phyloP scores from a whole-genome alignment of 2,888 invertebrate species.

The Cheilosia soror region DNA sequence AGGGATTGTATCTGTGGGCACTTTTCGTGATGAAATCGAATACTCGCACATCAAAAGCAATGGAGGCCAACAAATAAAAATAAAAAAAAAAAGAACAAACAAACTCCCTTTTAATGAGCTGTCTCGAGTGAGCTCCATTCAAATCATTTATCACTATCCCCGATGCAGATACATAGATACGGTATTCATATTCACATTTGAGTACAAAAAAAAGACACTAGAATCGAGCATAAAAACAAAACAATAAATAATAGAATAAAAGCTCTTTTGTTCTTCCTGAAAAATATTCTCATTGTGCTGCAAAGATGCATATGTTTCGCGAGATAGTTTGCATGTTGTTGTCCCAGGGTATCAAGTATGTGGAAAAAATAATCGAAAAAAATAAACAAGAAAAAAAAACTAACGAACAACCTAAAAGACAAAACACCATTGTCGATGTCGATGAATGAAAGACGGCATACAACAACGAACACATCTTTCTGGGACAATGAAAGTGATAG shows the following conservation, averaged over 20 bases:
- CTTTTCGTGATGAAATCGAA: too few relatives aligned
- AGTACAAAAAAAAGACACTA: not conserved
- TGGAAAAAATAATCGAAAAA: not conserved
- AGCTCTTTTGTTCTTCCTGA: conserved; percentile 34
- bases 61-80: too few relatives aligned
- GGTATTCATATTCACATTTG: not conserved
- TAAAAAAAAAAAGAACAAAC: not conserved
- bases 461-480: not conserved
- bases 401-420: not conserved
- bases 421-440: conserved; percentile 38
- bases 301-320: conserved; percentile 14
- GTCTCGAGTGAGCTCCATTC: conserved; percentile 2
- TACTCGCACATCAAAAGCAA: too few relatives aligned
- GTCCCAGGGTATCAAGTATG: not conserved
- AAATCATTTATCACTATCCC: conserved; percentile 7
- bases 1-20: too few relatives aligned
- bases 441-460: conserved; percentile 19
- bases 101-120: not conserved
- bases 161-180: not conserved
- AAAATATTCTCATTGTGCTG: conserved; percentile 26
- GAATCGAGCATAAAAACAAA: conserved; percentile 8
- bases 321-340: conserved; percentile 24
- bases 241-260: conserved; percentile 38
- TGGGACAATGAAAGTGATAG: conserved; percentile 43
- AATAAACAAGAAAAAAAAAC: not conserved